Base-by-base conservation (phyloP, 2,888 invertebrate species). In the Eupeodes luniger region DNA sequence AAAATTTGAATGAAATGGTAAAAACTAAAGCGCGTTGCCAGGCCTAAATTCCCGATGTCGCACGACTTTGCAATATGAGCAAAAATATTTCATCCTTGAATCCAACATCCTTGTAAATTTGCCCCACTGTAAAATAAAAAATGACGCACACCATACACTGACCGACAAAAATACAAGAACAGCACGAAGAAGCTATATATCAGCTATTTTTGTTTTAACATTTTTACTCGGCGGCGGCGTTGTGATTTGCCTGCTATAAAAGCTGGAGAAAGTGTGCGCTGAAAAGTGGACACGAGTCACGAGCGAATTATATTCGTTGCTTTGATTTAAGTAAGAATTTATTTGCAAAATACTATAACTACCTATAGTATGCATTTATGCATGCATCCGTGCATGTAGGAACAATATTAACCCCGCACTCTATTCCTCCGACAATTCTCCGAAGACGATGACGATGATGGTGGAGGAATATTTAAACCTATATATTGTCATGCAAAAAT, bases 281-380 rank as follows among this genome's bases (percentile, higher is more conserved):
- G 77, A 66, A 85, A 85, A 85, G 85, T 86, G 86, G 86, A 86
- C 82, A 82, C 82, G 57, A 86, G 77, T 80, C 87, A 87, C 87
- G 83, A 83, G 61, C 77, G 40, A 80, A 77, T 72, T 72, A 55
- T 40, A 40, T 9, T 40, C 40, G 40, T 40, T 40, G 74, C 80
- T 81, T 77, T 80, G 87, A 84, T 84, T 87, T 76, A 69, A 84
- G 72, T 80, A 67, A 81, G 84, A 80, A 87, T 84, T 67, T 79
- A 79, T 62, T 59, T 69, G 36, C 59, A 27, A 62, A 81, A 57
- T 64, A 36, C 53, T 16, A 55, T 11, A 57, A 27, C 11, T 27
- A 27, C 55, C 69, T 27, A 27, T 27, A 27, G 27, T 27, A 27
- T 27, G 47, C 47, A n/a, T 47, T 72, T 72, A 72, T 47, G 40